Conservation (phyloP, 37 sponge, comb jelly and placozoan genomes). For the Crambe crambe region DNA sequence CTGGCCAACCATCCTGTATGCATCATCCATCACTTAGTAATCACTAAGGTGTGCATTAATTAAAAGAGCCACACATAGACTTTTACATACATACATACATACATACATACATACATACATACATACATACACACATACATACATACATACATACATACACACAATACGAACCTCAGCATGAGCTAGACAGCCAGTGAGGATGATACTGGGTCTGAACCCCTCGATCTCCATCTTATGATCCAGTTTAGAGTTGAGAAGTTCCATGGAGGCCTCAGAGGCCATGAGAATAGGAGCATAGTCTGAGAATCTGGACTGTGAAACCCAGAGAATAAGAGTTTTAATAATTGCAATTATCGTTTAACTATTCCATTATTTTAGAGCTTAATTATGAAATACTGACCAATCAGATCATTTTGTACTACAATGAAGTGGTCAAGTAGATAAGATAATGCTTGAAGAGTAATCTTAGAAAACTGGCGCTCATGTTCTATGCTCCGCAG, state of each 20-base stretch:
- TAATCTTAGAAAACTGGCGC: no score
- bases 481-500: no score
- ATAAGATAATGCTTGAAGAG: no score
- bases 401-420: no score
- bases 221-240: conserved; percentile 21
- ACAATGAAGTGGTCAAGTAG: no score
- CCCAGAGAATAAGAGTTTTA: not conserved
- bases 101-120: no score
- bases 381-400: no score
- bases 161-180: conserved; percentile 32
- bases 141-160: not conserved
- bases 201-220: conserved; percentile 54
- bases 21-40: no score
- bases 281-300: conserved; percentile 32
- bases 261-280: conserved; percentile 45
- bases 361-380: no score
- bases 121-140: conserved; percentile 1
- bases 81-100: no score
- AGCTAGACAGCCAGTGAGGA: conserved; percentile 32
- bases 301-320: conserved; percentile 26
- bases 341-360: not conserved
- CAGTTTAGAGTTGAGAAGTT: conserved; percentile 41
- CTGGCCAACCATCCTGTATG: not conserved
- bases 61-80: no score
- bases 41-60: no score